Conservation (phyloP, 2,797 vertebrate genomes). For the Eptatretus atami region DNA sequence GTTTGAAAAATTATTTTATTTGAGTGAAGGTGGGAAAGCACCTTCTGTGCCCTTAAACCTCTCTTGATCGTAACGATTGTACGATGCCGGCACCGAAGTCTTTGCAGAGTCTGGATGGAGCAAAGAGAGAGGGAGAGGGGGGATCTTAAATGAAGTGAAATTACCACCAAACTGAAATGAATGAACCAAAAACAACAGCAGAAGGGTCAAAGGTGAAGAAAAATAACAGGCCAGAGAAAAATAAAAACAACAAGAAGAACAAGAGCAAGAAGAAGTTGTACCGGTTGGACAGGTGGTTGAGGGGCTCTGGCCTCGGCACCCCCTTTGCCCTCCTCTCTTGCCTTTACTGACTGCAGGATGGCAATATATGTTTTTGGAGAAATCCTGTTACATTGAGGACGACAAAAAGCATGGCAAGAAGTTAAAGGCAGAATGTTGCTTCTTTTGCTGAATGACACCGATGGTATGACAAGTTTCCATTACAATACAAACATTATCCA, state of each 20-base stretch:
- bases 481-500: too few species aligned
- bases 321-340: constrained; percentile 52
- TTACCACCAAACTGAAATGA: constrained; percentile 8
- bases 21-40: constrained; percentile 12
- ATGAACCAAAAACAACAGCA: background rate
- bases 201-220: background rate
- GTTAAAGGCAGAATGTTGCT: too few species aligned
- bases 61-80: constrained; percentile 96
- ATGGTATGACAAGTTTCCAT: too few species aligned
- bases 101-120: constrained; percentile 18
- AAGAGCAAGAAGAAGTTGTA: background rate
- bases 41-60: constrained; percentile 97
- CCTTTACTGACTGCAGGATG: constrained; percentile 93
- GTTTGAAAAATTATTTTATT: background rate
- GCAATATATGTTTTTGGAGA: constrained; percentile 97
- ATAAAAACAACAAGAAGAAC: too few species aligned
- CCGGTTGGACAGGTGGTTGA: background rate
- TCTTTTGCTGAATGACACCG: too few species aligned
- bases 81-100: constrained; percentile 65
- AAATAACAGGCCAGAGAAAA: background rate
- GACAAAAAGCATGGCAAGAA: too few species aligned
- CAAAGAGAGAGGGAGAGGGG: background rate
- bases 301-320: background rate
- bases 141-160: background rate
- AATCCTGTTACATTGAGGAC: constrained; percentile 26